Conservation (phyloP, 2,888 invertebrate species). For the Platynereis dumerilii region DNA sequence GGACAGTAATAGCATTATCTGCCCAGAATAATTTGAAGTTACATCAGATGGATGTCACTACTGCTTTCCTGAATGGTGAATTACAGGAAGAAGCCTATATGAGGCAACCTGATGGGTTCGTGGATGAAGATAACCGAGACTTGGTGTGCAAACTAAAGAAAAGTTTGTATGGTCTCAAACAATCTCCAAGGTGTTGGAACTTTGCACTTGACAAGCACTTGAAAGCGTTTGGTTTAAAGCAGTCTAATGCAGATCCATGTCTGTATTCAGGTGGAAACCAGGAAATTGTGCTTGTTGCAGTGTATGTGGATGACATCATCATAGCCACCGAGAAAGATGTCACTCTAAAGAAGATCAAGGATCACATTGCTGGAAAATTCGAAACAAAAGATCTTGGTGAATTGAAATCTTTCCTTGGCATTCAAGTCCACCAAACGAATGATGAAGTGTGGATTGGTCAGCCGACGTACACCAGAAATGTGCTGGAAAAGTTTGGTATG, state of each 20-base stretch:
- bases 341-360: conserved; percentile 13
- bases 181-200: conserved; percentile 13
- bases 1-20: conserved; percentile 12
- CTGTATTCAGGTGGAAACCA: conserved; percentile 11
- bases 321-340: conserved; percentile 20
- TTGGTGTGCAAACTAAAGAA: conserved; percentile 7
- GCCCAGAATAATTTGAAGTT: conserved; percentile 27
- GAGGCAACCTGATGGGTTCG: conserved; percentile 36
- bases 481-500: conserved; percentile 14
- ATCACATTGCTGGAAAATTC: conserved; percentile 19
- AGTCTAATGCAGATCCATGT: conserved; percentile 9
- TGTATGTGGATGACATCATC: conserved; percentile 32
- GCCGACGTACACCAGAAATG: conserved; percentile 10
- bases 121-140: neutral
- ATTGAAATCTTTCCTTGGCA: conserved; percentile 25
- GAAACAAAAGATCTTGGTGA: conserved; percentile 29
- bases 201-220: conserved; percentile 10
- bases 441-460: conserved; percentile 28
- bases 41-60: conserved; percentile 39
- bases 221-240: neutral
- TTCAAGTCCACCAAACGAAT: too few species aligned
- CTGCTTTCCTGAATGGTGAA: conserved; percentile 39
- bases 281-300: conserved; percentile 24
- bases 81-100: conserved; percentile 40
- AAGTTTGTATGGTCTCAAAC: conserved; percentile 38